Evolutionary conservation across 2,797 vertebrate species (phyloP), one percentile per base, ranked within the genome.

Genomic region (Periparus ater): DNA sequence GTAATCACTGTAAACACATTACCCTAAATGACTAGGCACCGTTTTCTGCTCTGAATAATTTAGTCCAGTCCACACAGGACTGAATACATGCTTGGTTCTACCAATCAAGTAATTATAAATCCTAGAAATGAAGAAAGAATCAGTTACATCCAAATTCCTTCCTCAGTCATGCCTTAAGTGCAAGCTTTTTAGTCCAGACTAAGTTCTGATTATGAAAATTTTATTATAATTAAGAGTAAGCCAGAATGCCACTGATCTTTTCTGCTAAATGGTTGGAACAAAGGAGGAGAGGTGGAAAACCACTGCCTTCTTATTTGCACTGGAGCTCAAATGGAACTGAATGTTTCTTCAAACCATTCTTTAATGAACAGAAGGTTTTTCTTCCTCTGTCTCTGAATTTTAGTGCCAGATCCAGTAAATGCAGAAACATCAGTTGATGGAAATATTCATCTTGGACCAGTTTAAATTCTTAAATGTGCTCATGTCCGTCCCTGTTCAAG

Each of bases 171-270:
- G 78, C 58, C 60, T 84, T 89, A 88, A 89, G 76, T 94, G 73
- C 58, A 72, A 72, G 36, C 29, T 70, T 95, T 83, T 91, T 71
- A 75, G 66, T 78, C 51, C 70, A 70, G 51, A 70, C 66, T 88
- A 73, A 75, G 26, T 84, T 91, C 82, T 47, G 82, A 54, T 91
- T 81, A 88, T 91, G 89, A 58, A 92, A 93, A 89, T 88, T 78
- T 51, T 73, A 55, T 75, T 86, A 36, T 73, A 57, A 88, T 78
- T 73, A 50, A 88, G 48, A 60, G 29, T 36, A 70, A 54, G 60
- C 82, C 80, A 91, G 58, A 86, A 51, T 60, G 60, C 32, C 29
- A 81, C 45, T 77, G 72, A 51, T 68, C 70, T 93, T 71, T 91
- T 76, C 85, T 92, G 51, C 76, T 93, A 78, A 91, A 63, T 81